Evolutionary conservation across 2,888 invertebrate genomes (phyloP).

Genomic region (Dinocampus coccinellae): DNA sequence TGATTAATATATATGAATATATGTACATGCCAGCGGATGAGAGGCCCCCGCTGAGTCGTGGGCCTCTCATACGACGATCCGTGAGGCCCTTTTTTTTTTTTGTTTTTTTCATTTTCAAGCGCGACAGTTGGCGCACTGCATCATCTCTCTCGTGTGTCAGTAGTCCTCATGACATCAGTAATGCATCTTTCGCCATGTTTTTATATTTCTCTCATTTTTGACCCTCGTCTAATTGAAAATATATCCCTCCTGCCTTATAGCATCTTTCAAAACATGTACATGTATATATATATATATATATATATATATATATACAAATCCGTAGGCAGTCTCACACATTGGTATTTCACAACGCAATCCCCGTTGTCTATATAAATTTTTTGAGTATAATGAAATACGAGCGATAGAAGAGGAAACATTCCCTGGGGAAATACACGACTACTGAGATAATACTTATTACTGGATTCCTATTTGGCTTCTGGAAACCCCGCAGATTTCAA

Average conservation of each 20-base stretch:
- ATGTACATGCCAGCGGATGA: not conserved
- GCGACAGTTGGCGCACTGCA: slow-evolving; percentile 28
- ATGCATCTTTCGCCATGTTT: not conserved
- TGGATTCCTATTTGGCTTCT: slow-evolving; percentile 1
- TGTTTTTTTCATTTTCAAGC: too few species aligned
- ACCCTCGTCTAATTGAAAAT: slow-evolving; percentile 8
- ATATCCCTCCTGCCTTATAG: too few species aligned
- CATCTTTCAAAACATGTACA: too few species aligned
- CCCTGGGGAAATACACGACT: not conserved
- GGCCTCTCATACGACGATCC: slow-evolving; percentile 50
- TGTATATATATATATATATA: not conserved
- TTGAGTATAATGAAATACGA: not conserved
- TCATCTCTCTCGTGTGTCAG: slow-evolving; percentile 22
- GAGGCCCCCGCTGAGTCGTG: slow-evolving; percentile 33
- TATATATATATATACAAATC: not conserved
- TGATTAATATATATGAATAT: not conserved
- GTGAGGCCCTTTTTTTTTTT: slow-evolving; percentile 57
- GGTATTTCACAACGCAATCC: not conserved
- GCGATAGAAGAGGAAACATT: not conserved
- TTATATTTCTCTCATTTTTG: slow-evolving; percentile 4
- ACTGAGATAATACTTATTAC: not conserved
- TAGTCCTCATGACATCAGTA: not conserved
- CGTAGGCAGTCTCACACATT: not conserved
- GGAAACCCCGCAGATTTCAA: slow-evolving; percentile 40
- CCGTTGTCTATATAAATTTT: not conserved